Percentiles rank a stretch among this genome's conserved stretches.
Conservation (phyloP, 2,888 invertebrate genomes). For the Chesias legatella region DNA sequence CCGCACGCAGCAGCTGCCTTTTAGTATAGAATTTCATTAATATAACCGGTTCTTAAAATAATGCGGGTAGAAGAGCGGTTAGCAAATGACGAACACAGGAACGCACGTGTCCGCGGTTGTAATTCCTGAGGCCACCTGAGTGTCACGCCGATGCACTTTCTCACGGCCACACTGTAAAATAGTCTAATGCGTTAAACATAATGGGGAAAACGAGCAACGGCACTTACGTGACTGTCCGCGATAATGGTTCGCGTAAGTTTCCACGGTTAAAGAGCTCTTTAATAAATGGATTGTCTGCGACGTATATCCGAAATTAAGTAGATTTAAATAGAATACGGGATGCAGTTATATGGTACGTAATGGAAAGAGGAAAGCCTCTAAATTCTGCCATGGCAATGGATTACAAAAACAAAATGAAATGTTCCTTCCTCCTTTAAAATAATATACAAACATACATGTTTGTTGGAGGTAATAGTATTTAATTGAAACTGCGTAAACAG, state of each 20-base stretch:
- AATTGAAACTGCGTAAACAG: too few species aligned
- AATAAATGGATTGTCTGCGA: constrained; percentile 5
- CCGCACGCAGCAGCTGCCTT: constrained; percentile 68
- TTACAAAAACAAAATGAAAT: too few species aligned
- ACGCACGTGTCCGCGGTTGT: constrained; percentile 66
- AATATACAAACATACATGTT: too few species aligned
- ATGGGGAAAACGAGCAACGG: constrained; percentile 54
- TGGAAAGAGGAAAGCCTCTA: too few species aligned
- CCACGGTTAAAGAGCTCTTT: constrained; percentile 19
- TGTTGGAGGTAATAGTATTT: too few species aligned
- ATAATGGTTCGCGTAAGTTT: constrained; percentile 26
- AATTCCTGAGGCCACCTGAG: constrained; percentile 63
- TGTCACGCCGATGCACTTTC: constrained; percentile 52
- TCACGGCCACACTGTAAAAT: constrained; percentile 57
- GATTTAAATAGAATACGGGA: too few species aligned
- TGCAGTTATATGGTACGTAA: too few species aligned
- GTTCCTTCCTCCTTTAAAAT: too few species aligned
- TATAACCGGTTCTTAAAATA: constrained; percentile 71
- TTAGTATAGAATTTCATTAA: constrained; percentile 73
- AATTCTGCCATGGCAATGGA: too few species aligned
- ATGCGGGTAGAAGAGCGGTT: constrained; percentile 69
- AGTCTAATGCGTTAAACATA: constrained; percentile 54
- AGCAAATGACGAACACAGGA: constrained; percentile 49
- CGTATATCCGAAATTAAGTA: neutral
- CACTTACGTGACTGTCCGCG: constrained; percentile 46